Conservation (phyloP, 2,888 invertebrate species). For the Noctua fimbriata region DNA sequence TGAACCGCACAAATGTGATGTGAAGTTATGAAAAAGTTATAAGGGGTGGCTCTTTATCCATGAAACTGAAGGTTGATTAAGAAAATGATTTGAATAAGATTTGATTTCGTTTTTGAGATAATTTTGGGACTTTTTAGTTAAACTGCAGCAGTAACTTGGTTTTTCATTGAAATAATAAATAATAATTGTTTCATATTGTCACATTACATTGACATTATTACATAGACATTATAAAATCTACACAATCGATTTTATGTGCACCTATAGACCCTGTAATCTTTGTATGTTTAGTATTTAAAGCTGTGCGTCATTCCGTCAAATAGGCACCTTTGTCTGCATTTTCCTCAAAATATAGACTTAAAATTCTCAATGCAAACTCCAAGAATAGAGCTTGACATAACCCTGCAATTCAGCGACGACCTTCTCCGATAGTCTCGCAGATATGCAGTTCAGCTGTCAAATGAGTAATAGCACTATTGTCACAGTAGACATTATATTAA, state of each 20-base stretch:
- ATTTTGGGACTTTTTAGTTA: no score
- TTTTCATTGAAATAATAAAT: no score
- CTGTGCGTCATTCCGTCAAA: conserved; percentile 7
- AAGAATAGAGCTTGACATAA: background rate
- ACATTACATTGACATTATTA: background rate
- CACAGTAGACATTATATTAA: background rate
- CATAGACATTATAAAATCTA: background rate
- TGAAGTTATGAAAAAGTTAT: no score
- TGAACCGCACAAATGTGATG: no score
- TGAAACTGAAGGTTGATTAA: no score
- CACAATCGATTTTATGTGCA: no score
- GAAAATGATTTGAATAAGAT: no score
- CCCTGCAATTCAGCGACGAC: conserved; percentile 21
- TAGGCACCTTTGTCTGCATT: background rate
- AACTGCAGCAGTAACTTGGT: no score
- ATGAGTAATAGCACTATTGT: conserved; percentile 18
- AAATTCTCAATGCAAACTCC: background rate
- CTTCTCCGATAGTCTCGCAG: conserved; percentile 11
- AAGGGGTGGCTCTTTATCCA: no score
- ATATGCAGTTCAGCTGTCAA: conserved; percentile 16
- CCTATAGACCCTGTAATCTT: background rate
- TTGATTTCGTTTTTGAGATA: no score
- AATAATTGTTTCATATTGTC: background rate
- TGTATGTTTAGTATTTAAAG: background rate
- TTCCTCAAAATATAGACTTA: conserved; percentile 2